A percentile compares a stretch with the other conserved stretches of the same genome.
These are phyloP conservation scores for Lophotis ruficrista DNA, from an alignment of 2,113 vertebrate species.

Conservation along the genomic window DNA sequence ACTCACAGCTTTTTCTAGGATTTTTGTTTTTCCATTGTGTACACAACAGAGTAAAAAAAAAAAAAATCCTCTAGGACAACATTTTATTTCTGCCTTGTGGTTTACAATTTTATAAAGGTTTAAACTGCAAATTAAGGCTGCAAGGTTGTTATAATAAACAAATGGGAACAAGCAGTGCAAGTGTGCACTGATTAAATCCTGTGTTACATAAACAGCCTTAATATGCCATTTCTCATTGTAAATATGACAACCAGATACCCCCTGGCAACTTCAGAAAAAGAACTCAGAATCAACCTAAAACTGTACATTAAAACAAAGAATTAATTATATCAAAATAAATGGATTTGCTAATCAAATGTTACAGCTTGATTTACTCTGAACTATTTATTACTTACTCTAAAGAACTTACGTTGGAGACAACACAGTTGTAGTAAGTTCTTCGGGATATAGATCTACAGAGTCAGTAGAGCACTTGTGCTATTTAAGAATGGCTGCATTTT, in stretches of 20 bases:
- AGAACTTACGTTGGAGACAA: neutral
- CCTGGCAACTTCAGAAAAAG: neutral
- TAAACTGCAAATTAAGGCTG: neutral
- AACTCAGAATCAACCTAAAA: neutral
- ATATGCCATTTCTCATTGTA: neutral
- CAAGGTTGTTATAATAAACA: neutral
- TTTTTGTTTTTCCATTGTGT: neutral
- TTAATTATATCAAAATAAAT: constrained; percentile 25
- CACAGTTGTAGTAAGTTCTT: neutral
- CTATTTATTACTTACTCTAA: neutral
- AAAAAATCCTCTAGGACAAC: neutral
- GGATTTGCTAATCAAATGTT: neutral
- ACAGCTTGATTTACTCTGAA: neutral
- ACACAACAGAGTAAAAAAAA: neutral
- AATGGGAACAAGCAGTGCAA: neutral
- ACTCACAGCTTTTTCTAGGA: neutral
- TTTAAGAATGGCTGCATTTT: neutral
- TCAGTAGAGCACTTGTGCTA: neutral
- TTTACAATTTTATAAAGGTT: neutral
- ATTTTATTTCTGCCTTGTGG: neutral
- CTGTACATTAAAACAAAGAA: neutral
- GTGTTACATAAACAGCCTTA: constrained; percentile 22
- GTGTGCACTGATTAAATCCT: constrained; percentile 10
- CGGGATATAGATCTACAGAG: neutral
- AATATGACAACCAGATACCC: constrained; percentile 1